Evolutionary conservation across 2,797 vertebrate species (phyloP).

Genomic region (Geotrypetes seraphini): DNA sequence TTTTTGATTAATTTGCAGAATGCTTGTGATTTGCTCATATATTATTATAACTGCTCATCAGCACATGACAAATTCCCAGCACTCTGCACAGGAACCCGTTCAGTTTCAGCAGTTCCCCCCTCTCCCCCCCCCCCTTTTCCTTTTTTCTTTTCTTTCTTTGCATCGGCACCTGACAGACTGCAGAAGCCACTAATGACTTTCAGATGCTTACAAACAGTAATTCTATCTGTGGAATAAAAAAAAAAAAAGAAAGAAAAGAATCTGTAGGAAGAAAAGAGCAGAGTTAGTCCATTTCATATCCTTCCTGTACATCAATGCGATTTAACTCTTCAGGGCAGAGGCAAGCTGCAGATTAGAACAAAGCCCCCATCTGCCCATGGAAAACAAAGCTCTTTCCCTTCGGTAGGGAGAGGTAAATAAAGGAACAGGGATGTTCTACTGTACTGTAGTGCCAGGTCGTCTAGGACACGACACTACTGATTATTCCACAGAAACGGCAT

Average conservation of each 20-base stretch:
- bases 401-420: slow-evolving; percentile 29
- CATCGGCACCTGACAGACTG: slow-evolving; percentile 79
- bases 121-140: too few species aligned
- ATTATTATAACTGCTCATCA: slow-evolving; percentile 87
- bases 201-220: slow-evolving; percentile 86
- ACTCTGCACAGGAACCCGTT: slow-evolving; percentile 67
- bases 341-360: slow-evolving; percentile 24
- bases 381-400: slow-evolving; percentile 43
- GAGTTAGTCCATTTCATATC: slow-evolving; percentile 60
- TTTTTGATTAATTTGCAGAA: slow-evolving; percentile 90
- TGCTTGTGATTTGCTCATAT: slow-evolving; percentile 85
- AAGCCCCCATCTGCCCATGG: slow-evolving; percentile 27
- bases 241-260: slow-evolving; percentile 38
- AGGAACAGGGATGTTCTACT: slow-evolving; percentile 3
- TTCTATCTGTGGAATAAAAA: slow-evolving; percentile 70
- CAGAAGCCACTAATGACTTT: slow-evolving; percentile 81
- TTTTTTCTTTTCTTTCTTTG: slow-evolving; percentile 38
- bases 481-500: too few species aligned
- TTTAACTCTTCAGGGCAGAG: slow-evolving; percentile 48
- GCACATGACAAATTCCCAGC: slow-evolving; percentile 79
- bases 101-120: slow-evolving; percentile 78
- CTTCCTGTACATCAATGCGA: slow-evolving; percentile 54
- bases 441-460: slow-evolving; percentile 22
- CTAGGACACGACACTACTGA: slow-evolving; percentile 24
- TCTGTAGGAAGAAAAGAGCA: slow-evolving; percentile 55